Base-by-base conservation (phyloP, 2,888 invertebrate genomes). In the Cybosia mesomella region DNA sequence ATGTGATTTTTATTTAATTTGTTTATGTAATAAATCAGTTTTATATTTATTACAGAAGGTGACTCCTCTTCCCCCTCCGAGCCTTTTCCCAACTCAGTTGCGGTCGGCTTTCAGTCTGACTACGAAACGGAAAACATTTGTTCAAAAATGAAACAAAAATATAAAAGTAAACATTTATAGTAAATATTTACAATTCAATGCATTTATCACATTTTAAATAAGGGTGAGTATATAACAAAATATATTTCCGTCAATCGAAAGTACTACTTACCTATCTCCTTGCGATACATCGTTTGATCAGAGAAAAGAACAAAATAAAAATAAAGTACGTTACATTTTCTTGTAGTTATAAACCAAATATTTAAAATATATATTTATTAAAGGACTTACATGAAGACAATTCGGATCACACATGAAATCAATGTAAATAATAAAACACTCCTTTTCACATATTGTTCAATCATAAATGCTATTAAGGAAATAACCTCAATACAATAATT, bases 181-280 rank as follows among this genome's bases (percentile, higher is more conserved):
- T 93, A 92, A 90, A 90, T 92, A 93, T 94, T 93, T 93, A 94
- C 93, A 93, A 90, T 90, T 86, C 84, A 88, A 89, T 89, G 87
- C 85, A 81, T 84, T 84, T 92, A 92, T 93, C 92, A 93, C 92
- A 92, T 92, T 89, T 88, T 77, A 89, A 91, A 90, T 89, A 89
- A 91, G 91, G 87, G 86, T 88, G 86, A 87, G 88, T 89, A 86
- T 89, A 86, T 89, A 91, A 92, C 87, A 92, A 90, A 91, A 91
- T 90, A 90, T 89, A 90, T 89, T 87, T 84, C 82, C 80, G 85
- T 87, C 86, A 85, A 82, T 77, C 63, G 75, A 87, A 85, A 84
- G 82, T 81, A 84, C 84, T 88, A 89, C 86, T 88, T 89, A 89
- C 87, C 88, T 86, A 84, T 78, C 81, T 74, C 74, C 68, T 71